phyloP scores from a whole-genome alignment of 2,797 vertebrate species.

The Xerus rutilus region DNA sequence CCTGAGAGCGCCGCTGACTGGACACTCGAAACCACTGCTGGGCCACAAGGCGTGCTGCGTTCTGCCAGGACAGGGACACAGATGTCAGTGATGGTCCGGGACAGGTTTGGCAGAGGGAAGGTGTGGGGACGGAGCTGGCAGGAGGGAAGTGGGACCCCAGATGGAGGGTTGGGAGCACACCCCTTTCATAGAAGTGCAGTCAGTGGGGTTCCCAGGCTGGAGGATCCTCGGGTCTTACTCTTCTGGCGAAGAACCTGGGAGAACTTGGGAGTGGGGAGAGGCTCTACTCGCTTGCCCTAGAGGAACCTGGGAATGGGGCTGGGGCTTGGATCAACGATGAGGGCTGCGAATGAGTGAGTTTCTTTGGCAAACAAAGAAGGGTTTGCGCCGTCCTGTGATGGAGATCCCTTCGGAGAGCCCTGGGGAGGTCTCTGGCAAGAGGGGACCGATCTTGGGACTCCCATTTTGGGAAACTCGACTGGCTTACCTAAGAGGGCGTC shows the following conservation, averaged over 20 bases:
- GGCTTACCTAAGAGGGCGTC: not conserved
- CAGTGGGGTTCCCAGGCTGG: not conserved
- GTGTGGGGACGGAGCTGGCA: too few relatives aligned
- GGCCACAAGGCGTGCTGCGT: slow-evolving; percentile 89
- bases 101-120: fast-evolving
- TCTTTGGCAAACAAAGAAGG: not conserved
- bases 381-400: too few relatives aligned
- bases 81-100: not conserved
- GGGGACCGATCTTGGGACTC: not conserved
- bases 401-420: not conserved
- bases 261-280: not conserved
- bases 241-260: not conserved
- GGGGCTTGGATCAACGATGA: not conserved
- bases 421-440: not conserved
- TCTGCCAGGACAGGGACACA: slow-evolving; percentile 36
- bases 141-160: too few relatives aligned
- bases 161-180: not conserved
- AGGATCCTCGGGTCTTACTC: not conserved
- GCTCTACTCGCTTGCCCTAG: not conserved
- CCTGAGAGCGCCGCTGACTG: slow-evolving; percentile 93
- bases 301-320: not conserved
- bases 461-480: not conserved
- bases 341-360: too few relatives aligned
- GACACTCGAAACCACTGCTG: slow-evolving; percentile 97
- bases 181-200: not conserved